phyloP scores from a whole-genome alignment of 2,888 invertebrate species.

The Spodoptera littoralis region DNA sequence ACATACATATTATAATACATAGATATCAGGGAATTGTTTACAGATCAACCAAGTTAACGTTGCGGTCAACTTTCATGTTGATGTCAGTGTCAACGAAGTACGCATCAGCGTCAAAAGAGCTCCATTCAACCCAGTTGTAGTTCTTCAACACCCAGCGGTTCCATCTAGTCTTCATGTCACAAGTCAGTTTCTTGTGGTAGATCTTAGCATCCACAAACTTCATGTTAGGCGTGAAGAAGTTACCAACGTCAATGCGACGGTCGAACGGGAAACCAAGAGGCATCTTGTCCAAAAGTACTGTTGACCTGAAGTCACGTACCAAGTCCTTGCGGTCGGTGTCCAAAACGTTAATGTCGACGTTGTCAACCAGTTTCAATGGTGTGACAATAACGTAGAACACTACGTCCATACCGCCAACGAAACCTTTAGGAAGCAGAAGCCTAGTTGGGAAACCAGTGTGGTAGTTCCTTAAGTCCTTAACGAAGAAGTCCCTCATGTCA shows the following conservation, averaged over 20 bases:
- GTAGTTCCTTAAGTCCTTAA: constrained; percentile 79
- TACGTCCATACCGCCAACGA: constrained; percentile 90
- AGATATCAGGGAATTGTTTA: constrained; percentile 14
- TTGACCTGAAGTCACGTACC: constrained; percentile 75
- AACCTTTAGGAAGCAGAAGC: constrained; percentile 92
- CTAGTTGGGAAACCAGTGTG: constrained; percentile 92
- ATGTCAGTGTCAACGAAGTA: constrained; percentile 75
- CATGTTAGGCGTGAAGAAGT: constrained; percentile 91
- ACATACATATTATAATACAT: no score
- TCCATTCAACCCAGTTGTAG: constrained; percentile 72
- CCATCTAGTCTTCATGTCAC: constrained; percentile 83
- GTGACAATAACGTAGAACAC: constrained; percentile 90
- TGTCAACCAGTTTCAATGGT: constrained; percentile 84
- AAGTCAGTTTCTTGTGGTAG: constrained; percentile 89
- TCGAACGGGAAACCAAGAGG: constrained; percentile 93
- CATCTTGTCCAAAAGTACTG: constrained; percentile 88
- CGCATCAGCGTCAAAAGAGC: constrained; percentile 67
- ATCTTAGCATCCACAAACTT: constrained; percentile 90
- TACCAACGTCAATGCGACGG: constrained; percentile 88
- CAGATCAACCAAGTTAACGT: constrained; percentile 36
- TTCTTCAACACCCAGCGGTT: constrained; percentile 76
- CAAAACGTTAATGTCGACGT: constrained; percentile 72
- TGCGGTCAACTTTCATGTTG: constrained; percentile 49
- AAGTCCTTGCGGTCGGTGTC: constrained; percentile 84
- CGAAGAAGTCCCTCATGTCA: constrained; percentile 72